Conservation (phyloP, 2,888 invertebrate species). For the Pteria penguin region DNA sequence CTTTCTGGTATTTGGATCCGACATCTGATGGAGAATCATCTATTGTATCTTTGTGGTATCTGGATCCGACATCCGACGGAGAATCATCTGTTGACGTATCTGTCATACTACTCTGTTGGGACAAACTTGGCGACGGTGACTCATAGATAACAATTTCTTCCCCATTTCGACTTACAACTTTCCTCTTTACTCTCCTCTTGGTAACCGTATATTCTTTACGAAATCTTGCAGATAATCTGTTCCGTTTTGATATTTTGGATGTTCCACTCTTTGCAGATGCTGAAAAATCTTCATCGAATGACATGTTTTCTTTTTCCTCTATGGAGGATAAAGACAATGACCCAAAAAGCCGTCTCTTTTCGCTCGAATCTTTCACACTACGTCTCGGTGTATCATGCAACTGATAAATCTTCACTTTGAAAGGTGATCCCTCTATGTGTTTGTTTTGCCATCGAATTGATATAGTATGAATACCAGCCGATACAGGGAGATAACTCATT, state of each 20-base stretch:
- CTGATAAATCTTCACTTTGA: slow-evolving; percentile 63
- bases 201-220: slow-evolving; percentile 66
- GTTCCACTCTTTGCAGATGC: neutral
- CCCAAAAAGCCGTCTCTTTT: slow-evolving; percentile 29
- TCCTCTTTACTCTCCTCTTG: slow-evolving; percentile 67
- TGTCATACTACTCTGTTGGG: slow-evolving; percentile 63
- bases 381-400: slow-evolving; percentile 28
- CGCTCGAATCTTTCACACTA: slow-evolving; percentile 27
- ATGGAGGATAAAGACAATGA: slow-evolving; percentile 34
- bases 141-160: slow-evolving; percentile 69
- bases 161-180: slow-evolving; percentile 69
- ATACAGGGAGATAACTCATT: slow-evolving; percentile 70
- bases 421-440: slow-evolving; percentile 72
- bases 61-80: too few species aligned
- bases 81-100: slow-evolving; percentile 58
- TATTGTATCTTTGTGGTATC: too few species aligned
- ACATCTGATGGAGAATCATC: too few species aligned
- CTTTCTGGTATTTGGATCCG: too few species aligned
- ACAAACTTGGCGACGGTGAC: slow-evolving; percentile 60
- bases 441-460: slow-evolving; percentile 65
- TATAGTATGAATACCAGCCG: slow-evolving; percentile 67
- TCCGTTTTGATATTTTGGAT: neutral
- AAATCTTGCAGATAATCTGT: slow-evolving; percentile 15
- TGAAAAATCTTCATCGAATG: neutral
- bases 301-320: neutral